Evolutionary conservation across 2,888 invertebrate genomes (phyloP), one percentile per base, ranked within the genome.

Genomic region (Caenorhabditis sinica): DNA sequence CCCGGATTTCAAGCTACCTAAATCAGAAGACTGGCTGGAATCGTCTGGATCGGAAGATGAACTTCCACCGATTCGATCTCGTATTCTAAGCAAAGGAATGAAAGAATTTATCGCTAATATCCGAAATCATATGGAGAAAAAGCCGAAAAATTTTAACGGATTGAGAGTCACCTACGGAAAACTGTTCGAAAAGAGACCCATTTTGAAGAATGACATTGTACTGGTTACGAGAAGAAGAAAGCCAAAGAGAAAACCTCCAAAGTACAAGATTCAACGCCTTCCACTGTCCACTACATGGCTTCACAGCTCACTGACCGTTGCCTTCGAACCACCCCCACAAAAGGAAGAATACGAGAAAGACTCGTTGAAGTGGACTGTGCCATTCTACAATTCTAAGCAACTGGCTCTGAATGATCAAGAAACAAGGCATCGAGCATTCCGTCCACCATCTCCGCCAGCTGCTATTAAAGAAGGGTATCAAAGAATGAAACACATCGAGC

Each of bases 41-140:
- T 80, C 80, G 0, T 80, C 80, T 49, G 80, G 80, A 58, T 80
- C 80, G 8, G 80, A 80, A 51, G 80, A 80, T 33, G 80, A 80
- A 51, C 80, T 80, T 30, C 80, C 80, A n/a, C 72, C 72, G 9
- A 80, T 80, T 30, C 60, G 71, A 20, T 72, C 80, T 66, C 80
- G 80, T 15, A 72, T 72, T 25, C 71, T 65, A 15, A 80, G 72
- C 36, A 20, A 20, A 33, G 80, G 66, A 58, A 23, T 80, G 9
- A 80, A 72, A n/a, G 66, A 80, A 17, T 80, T 80, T 40, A 72
- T 80, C 20, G 56, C 43, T 0, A 73, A 49, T 1, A 73, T 80
- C 33, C 43, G 71, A 58, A 17, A 1, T 28, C 80, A 80, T 33
- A 80, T 80, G 80, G 72, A 43, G 2, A 43, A 13, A 15, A 80